Conservation (phyloP, 2,888 invertebrate species). For the Drosophila kuntzei region DNA sequence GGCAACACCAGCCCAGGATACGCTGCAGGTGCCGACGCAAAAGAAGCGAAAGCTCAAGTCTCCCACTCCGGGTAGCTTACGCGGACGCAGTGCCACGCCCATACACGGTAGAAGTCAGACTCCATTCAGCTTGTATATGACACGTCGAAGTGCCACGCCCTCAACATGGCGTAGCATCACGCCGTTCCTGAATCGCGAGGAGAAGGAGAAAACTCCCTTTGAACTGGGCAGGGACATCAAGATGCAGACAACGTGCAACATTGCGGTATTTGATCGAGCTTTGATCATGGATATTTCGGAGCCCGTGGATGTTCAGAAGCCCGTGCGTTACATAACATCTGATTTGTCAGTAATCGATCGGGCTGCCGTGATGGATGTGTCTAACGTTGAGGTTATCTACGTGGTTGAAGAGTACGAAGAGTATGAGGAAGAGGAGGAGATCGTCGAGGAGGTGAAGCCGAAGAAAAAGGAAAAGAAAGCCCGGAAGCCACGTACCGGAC, state of each 20-base stretch:
- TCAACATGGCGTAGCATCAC: slow-evolving; percentile 85
- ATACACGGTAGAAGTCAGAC: slow-evolving; percentile 85
- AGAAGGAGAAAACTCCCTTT: slow-evolving; percentile 85
- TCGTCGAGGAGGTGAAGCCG: slow-evolving; percentile 81
- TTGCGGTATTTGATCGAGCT: slow-evolving; percentile 85
- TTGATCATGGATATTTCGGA: slow-evolving; percentile 85
- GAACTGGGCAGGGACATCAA: slow-evolving; percentile 84
- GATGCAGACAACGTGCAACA: slow-evolving; percentile 84
- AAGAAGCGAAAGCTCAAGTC: slow-evolving; percentile 85
- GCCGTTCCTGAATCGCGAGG: slow-evolving; percentile 85
- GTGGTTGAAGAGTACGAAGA: slow-evolving; percentile 85
- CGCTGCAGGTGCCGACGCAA: slow-evolving; percentile 83
- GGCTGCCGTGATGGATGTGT: slow-evolving; percentile 86
- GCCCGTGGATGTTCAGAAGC: slow-evolving; percentile 82
- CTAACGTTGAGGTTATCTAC: slow-evolving; percentile 86
- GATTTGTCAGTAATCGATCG: slow-evolving; percentile 86
- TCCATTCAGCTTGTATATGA: slow-evolving; percentile 83
- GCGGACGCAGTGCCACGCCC: slow-evolving; percentile 85
- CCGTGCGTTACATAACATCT: slow-evolving; percentile 85
- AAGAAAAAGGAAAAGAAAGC: slow-evolving; percentile 83
- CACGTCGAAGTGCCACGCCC: slow-evolving; percentile 85
- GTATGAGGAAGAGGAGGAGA: slow-evolving; percentile 80
- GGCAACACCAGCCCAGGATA: slow-evolving; percentile 81
- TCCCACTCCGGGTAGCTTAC: slow-evolving; percentile 84
- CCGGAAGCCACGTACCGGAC: slow-evolving; percentile 73